Evolutionary conservation across 2,797 vertebrate genomes (phyloP), one percentile per base, ranked within the genome.

Genomic region (Thripadectes ignobilis): DNA sequence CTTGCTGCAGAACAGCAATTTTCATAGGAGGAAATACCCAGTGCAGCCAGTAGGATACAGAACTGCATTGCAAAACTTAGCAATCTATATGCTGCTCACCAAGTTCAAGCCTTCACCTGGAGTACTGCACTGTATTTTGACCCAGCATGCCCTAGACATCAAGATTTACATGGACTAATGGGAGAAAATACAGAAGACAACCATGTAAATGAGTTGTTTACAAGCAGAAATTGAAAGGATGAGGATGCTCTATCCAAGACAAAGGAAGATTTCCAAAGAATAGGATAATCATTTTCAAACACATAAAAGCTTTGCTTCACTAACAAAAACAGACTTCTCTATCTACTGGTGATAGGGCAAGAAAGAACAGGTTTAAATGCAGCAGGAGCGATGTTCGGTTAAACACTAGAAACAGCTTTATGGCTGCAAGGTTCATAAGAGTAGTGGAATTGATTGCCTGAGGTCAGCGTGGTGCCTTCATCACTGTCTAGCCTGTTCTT

Each of bases 391-490:
- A 74, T 32, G 38, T 58, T 72, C 5, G 2, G 41, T 95, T 94
- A 91, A 93, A 82, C 9, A 22, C 23, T 23, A 84, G 46, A 69
- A 73, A 94, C 88, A 85, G 72, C 49, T 88, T 80, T 86, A 49
- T 77, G 88, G 83, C 69, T 46, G 54, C 54, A 91, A 80, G 41
- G 58, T 68, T 95, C 4, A 4, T 68, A 51, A 38, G 77, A 77
- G 41, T 54, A 55, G 78, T 85, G 65, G 85, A 96, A 91, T 62
- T 77, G 76, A 88, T 88, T 91, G 91, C 88, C 89, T 94, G 89
- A 46, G 76, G 91, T 95, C 82, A 88, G 22, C 51, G 57, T 61
- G 48, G 58, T 80, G 75, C 73, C 51, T 94, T 91, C 82, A 72
- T 61, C 65, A 43, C 66, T 65, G 88, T 43, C 82, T 84, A 88